Evolutionary conservation across 1,140 invertebrate genomes (phyloP), one percentile per base, ranked within the genome.

Genomic region (Saccostrea glomerata): DNA sequence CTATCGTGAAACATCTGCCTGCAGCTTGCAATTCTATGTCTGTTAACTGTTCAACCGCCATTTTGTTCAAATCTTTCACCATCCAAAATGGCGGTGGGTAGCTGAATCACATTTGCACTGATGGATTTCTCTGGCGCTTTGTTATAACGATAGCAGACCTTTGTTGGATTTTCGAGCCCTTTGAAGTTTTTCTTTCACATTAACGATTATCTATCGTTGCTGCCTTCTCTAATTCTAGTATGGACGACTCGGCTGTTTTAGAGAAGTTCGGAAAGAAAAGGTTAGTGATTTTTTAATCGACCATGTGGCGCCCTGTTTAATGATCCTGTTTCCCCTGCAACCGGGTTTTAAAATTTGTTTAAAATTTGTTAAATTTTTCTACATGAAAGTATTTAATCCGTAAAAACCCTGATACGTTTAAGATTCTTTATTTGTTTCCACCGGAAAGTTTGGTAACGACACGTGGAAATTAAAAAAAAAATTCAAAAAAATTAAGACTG

Each of bases 251-350:
- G 25, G 87, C 54, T 25, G 55, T 88, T 56, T 77, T 88, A 66
- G 82, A 88, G 63, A 88, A 88, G 83, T 73, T 88, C 63, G 87
- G 87, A 88, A 88, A 88, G 87, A 88, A 88, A 88, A 82, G 87
- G 87, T 88, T 84, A 85, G 83, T 70, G 40, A 85, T 84, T 47
- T 70, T 20, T 25, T 73, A 63, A 13, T 73, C 70, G 23, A 55
- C 86, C 82, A 83, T 58, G 82, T 82, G 77, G 83, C 60, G 47
- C 60, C 25, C 23, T 60, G 11, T 66, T 30, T 86, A 23, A 58
- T 40, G 86, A 56, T 82, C 73, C 30, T 58, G 60, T 63, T 83
- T 63, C 40, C 13, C 0, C 55, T 84, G 58, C 12, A 66, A n/a
- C 86, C 56, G 86, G 83, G 40, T 56, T 87, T 30, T 5, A 66